These are phyloP conservation scores for Drosophila emarginata DNA, from an alignment of 2,888 invertebrate genomes.

Conservation along the genomic window DNA sequence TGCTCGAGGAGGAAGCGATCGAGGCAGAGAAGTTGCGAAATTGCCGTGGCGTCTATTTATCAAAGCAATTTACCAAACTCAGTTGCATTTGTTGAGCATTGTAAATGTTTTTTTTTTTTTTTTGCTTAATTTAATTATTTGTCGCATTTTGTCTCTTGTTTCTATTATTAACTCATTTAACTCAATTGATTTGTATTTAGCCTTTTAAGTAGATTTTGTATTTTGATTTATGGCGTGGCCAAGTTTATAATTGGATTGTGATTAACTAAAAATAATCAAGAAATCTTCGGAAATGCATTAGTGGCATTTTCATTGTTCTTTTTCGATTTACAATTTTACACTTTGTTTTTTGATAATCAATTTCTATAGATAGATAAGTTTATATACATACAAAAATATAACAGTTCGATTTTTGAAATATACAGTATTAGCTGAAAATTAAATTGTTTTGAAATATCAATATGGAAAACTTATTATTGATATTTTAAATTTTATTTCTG, in stretches of 20 bases:
- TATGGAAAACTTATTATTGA: no score
- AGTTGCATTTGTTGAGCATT: constrained; percentile 37
- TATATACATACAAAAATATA: not conserved
- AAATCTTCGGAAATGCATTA: constrained; percentile 66
- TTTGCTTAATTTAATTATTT: not conserved
- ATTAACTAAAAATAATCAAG: constrained; percentile 46
- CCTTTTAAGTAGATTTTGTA: constrained; percentile 64
- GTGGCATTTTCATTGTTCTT: constrained; percentile 45
- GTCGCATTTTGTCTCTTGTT: not conserved
- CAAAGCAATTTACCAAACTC: constrained; percentile 64
- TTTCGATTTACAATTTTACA: not conserved
- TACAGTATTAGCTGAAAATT: no score
- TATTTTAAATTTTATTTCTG: no score
- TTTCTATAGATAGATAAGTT: not conserved
- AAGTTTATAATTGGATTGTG: constrained; percentile 35
- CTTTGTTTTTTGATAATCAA: not conserved
- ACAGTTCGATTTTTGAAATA: not conserved
- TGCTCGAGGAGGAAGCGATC: constrained; percentile 61
- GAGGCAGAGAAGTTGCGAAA: constrained; percentile 67
- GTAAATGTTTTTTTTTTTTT: constrained; percentile 18
- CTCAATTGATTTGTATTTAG: constrained; percentile 55
- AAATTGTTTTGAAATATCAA: no score
- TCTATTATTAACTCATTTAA: constrained; percentile 2
- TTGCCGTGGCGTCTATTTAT: constrained; percentile 54
- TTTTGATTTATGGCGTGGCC: constrained; percentile 17